These are phyloP conservation scores for Pangasianodon gigas DNA, from an alignment of 2,113 vertebrate genomes.

Conservation along the genomic window DNA sequence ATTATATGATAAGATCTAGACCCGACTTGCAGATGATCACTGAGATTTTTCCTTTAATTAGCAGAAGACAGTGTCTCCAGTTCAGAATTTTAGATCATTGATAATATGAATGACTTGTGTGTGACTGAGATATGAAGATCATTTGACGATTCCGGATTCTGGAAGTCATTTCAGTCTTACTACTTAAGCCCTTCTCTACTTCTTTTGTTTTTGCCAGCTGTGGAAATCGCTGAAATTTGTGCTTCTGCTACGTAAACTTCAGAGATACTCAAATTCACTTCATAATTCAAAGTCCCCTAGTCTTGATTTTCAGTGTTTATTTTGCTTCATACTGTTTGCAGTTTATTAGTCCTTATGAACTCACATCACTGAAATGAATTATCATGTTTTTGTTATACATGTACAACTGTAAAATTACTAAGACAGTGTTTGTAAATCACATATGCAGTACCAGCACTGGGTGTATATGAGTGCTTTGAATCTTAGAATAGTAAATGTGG, in stretches of 20 bases:
- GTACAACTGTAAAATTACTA: not conserved
- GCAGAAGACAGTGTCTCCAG: slow-evolving; percentile 62
- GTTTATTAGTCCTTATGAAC: not conserved
- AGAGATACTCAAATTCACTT: slow-evolving; percentile 56
- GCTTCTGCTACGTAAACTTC: slow-evolving; percentile 69
- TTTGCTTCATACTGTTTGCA: not conserved
- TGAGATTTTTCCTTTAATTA: slow-evolving; percentile 63
- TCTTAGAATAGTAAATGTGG: not conserved
- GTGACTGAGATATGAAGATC: slow-evolving; percentile 70
- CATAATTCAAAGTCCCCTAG: not conserved
- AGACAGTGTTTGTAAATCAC: not conserved
- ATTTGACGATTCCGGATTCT: slow-evolving; percentile 62
- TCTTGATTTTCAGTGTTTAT: not conserved
- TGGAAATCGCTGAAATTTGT: slow-evolving; percentile 67
- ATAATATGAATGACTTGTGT: slow-evolving; percentile 52
- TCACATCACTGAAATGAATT: not conserved
- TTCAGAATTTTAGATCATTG: not conserved
- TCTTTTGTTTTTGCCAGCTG: slow-evolving; percentile 71
- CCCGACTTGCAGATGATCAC: slow-evolving; percentile 69
- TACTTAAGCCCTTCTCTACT: slow-evolving; percentile 69
- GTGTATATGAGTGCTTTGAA: not conserved
- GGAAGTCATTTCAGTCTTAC: slow-evolving; percentile 75
- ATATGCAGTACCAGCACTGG: not conserved
- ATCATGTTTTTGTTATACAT: slow-evolving; percentile 18
- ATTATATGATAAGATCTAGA: slow-evolving; percentile 41